Base-by-base conservation (phyloP, 2,888 invertebrate genomes). In the Galeruca laticollis region DNA sequence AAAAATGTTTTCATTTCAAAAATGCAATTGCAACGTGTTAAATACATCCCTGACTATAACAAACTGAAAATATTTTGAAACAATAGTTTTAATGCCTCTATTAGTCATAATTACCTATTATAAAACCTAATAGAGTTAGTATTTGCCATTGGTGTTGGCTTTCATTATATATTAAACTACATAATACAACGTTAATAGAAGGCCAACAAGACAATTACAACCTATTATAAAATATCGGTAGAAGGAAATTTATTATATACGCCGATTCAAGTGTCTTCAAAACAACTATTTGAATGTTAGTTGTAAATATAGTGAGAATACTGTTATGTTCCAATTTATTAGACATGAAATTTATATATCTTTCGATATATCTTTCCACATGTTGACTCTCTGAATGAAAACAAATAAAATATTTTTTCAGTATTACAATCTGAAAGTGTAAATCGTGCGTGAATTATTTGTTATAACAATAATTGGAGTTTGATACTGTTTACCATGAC, bases 291-390 rank as follows among this genome's bases (percentile, higher is more conserved):
- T 47, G 47, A 47, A 9, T 18, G 15, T 15, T 8, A 47, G 47
- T 47, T 47, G 47, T 18, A 47, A 18, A 47, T 47, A 47, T 47
- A 47, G 47, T 18, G 47, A 15, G 15, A 47, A 47, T 47, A 47
- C 47, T 47, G 47, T 47, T 47, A 47, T 10, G 47, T 47, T 47
- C 18, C 15, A 47, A 47, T 47, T 47, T 47, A 47, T 47, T 47
- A 18, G 47, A 47, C 15, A 47, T 47, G 47, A 47, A 18, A 47
- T 47, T 15, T 47, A 47, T 47, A 47, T 18, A 47, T 47, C 47
- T 47, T 47, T 47, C 47, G n/a, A 33, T 33, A 33, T 33, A 47
- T 47, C 47, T 47, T 47, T 47, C 47, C 47, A 18, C 6, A 15
- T 5, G 18, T 18, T 47, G 47, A 9, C 8, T 47, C 6, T 15